These are phyloP conservation scores for Acrobasis suavella DNA, from an alignment of 2,888 invertebrate genomes.

Conservation along the genomic window DNA sequence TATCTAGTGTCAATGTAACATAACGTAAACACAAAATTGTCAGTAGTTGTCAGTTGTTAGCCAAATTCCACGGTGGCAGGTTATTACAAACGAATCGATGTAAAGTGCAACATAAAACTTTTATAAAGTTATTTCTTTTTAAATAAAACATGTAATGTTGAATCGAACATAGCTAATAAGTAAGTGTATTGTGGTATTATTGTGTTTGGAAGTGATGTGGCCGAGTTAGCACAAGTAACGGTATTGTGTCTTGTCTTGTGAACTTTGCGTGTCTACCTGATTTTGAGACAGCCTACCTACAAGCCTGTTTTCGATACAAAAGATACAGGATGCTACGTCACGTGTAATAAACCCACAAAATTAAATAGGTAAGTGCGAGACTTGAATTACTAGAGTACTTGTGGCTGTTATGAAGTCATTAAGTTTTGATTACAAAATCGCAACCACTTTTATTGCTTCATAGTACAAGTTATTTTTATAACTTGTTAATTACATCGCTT, in stretches of 20 bases:
- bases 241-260: conserved; percentile 54
- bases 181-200: conserved; percentile 33
- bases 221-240: conserved; percentile 58
- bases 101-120: conserved; percentile 1
- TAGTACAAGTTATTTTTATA: conserved; percentile 14
- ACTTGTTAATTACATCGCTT: conserved; percentile 5
- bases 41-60: conserved; percentile 58
- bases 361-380: conserved; percentile 36
- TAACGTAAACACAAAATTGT: conserved; percentile 61
- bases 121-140: background rate
- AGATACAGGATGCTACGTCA: conserved; percentile 58
- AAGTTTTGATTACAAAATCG: conserved; percentile 11
- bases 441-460: conserved; percentile 15
- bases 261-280: conserved; percentile 55
- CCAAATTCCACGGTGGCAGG: conserved; percentile 60
- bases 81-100: conserved; percentile 31
- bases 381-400: background rate
- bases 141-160: conserved; percentile 7
- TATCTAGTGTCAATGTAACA: conserved; percentile 55
- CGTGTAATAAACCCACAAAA: conserved; percentile 44
- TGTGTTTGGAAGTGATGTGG: conserved; percentile 43
- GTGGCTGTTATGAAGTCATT: conserved; percentile 8
- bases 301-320: conserved; percentile 56
- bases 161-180: conserved; percentile 8
- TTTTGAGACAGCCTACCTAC: conserved; percentile 59